Conservation (phyloP, 2,888 invertebrate species). For the Globia sparganii region DNA sequence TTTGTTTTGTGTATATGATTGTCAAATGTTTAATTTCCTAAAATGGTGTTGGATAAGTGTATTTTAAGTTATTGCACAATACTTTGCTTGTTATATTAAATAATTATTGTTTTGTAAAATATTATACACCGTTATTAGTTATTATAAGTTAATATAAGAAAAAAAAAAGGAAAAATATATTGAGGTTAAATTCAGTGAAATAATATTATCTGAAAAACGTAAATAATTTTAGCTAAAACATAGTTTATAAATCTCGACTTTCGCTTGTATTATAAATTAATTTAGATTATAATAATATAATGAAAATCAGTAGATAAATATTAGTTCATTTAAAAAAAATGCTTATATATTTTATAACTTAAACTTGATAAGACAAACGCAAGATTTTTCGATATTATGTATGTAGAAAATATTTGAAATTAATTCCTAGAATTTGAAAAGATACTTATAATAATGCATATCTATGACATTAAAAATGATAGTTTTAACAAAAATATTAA, state of each 20-base stretch:
- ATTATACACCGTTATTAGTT: constrained; percentile 43
- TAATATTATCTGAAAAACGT: constrained; percentile 12
- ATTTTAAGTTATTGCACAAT: constrained; percentile 65
- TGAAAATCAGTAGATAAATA: background rate
- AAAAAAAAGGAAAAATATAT: background rate
- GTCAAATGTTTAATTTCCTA: background rate
- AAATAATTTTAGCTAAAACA: constrained; percentile 8
- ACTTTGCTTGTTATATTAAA: constrained; percentile 26
- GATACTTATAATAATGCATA: background rate
- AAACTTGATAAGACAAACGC: background rate
- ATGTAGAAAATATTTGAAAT: background rate
- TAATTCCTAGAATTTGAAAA: background rate
- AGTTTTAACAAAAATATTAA: background rate
- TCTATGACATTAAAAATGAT: background rate
- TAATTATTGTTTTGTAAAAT: constrained; percentile 38
- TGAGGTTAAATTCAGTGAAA: background rate
- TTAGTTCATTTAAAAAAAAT: constrained; percentile 4
- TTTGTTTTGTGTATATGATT: background rate
- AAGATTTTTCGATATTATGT: background rate
- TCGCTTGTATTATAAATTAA: constrained; percentile 23
- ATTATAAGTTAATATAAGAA: constrained; percentile 42
- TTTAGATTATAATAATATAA: background rate
- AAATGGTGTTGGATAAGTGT: constrained; percentile 39
- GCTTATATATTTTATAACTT: background rate
- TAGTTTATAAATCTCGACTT: background rate